A percentile compares a stretch with the other conserved stretches of the same genome.
Evolutionary conservation across 2,113 vertebrate genomes (phyloP).

Genomic region (Ageneiosus marmoratus): DNA sequence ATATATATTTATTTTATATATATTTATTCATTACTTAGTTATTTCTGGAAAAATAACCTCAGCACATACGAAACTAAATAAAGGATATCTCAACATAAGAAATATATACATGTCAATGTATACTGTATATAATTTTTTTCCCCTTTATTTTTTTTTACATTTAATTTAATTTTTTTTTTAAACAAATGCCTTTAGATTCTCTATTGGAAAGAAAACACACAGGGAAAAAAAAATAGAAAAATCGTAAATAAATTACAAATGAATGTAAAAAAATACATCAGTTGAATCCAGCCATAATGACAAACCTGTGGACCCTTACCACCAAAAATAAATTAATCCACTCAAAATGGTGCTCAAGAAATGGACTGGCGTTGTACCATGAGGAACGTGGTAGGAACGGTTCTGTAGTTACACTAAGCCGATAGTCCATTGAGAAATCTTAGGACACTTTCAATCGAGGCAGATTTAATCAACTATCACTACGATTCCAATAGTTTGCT

Average conservation of each 20-base stretch:
- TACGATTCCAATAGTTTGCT: not conserved
- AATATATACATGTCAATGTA: slow-evolving; percentile 64
- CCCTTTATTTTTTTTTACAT: no score
- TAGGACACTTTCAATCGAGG: not conserved
- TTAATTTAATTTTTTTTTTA: no score
- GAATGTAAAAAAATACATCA: slow-evolving; percentile 64
- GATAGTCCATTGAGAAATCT: not conserved
- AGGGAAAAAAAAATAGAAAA: slow-evolving; percentile 61
- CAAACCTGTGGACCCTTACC: slow-evolving; percentile 37
- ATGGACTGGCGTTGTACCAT: slow-evolving; percentile 49
- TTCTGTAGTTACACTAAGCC: not conserved
- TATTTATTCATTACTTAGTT: slow-evolving; percentile 55
- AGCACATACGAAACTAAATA: slow-evolving; percentile 80
- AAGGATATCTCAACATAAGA: slow-evolving; percentile 74
- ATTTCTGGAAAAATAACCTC: slow-evolving; percentile 78
- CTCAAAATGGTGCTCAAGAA: slow-evolving; percentile 46
- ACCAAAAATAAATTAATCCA: slow-evolving; percentile 37
- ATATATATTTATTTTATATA: not conserved
- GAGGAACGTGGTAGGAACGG: not conserved
- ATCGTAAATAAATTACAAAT: slow-evolving; percentile 69
- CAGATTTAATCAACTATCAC: not conserved
- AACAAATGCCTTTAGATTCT: slow-evolving; percentile 70
- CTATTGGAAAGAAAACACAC: slow-evolving; percentile 53
- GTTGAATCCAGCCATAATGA: slow-evolving; percentile 42
- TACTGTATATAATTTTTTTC: slow-evolving; percentile 58